Base-by-base conservation (phyloP, 2,797 vertebrate genomes). In the Pteronotus mesoamericanus region DNA sequence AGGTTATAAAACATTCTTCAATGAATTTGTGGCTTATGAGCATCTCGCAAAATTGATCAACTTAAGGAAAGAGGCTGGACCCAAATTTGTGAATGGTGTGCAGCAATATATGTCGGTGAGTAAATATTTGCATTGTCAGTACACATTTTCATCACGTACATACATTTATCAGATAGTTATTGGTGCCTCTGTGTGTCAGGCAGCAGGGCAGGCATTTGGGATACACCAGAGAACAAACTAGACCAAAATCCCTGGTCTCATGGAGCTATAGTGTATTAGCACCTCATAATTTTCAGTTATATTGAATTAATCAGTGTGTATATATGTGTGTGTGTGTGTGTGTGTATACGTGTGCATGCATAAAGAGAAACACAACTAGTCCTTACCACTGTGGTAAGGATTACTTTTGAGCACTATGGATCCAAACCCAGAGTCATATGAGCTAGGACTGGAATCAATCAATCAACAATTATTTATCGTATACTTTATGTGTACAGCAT, bases 11-110 rank as follows among this genome's bases (percentile, higher is more conserved):
- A 99, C 98, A 11, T 99, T 99, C 97, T 98, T 99, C 97, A 99
- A 99, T 97, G 99, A 99, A 97, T 99, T 99, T 98, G 98, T 99
- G 96, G 99, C 99, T 93, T 99, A 99, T 85, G 97, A 99, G 92
- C 98, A 97, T 21, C 98, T 99, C 96, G 98, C 99, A n/a, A 96
- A 97, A 91, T 82, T 99, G 59, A 99, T 99, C 71, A 96, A 97
- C 42, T 98, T 96, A 94, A 97, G 99, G 94, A 95, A 99, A 97
- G 97, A 95, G 3, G 99, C 98, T 61, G 99, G 98, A 10, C 98
- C 98, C 15, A 98, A 99, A 97, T 99, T 99, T 94, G 92, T 99
- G 77, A 91, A 98, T 85, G 98, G 98, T 12, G 92, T 99, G 64
- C 99, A 99, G 96, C 99, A 99, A 78, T 99, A 99, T 66, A 98